These are phyloP conservation scores for Brassicogethes aeneus DNA, from an alignment of 2,888 invertebrate species.

Conservation along the genomic window DNA sequence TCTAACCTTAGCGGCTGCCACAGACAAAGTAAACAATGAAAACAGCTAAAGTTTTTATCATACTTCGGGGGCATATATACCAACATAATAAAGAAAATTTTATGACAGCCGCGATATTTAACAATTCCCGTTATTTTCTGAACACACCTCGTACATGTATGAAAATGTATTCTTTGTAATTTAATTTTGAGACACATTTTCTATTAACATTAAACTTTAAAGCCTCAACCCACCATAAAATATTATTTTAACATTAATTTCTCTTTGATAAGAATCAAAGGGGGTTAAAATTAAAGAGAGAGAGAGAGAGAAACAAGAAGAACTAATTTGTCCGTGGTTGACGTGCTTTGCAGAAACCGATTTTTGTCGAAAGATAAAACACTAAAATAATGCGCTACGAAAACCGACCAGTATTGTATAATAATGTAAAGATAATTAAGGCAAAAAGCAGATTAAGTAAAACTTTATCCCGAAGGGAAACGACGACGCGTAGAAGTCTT, in stretches of 20 bases:
- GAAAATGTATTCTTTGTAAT: too few relatives aligned
- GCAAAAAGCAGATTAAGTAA: conserved; percentile 24
- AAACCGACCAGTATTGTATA: conserved; percentile 17
- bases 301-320: background rate
- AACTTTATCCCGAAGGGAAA: conserved; percentile 18
- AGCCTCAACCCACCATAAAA: background rate
- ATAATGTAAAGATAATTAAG: conserved; percentile 26
- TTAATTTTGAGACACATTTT: too few relatives aligned
- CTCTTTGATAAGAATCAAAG: background rate
- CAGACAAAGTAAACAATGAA: too few relatives aligned
- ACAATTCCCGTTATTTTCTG: too few relatives aligned
- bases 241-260: background rate
- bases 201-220: background rate
- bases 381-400: conserved; percentile 7
- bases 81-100: too few relatives aligned
- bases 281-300: background rate
- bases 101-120: too few relatives aligned
- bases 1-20: too few relatives aligned
- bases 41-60: too few relatives aligned
- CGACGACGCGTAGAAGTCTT: background rate
- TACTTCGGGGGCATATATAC: too few relatives aligned
- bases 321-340: background rate
- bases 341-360: background rate
- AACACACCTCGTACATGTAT: too few relatives aligned
- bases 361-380: conserved; percentile 2